Evolutionary conservation across 1,140 invertebrate genomes (phyloP).

Genomic region (Drosophila virilis): DNA sequence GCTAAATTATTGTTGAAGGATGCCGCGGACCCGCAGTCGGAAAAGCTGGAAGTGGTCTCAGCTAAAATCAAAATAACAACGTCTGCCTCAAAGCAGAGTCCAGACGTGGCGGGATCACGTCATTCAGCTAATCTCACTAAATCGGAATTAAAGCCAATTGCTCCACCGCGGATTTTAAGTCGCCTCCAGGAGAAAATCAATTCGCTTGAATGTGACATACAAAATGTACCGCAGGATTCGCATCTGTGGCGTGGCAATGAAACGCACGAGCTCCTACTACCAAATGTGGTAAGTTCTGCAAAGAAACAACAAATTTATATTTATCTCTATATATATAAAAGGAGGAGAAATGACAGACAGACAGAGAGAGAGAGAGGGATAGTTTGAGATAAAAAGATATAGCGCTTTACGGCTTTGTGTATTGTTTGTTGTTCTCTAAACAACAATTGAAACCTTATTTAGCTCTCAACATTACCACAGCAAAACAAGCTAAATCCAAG

Average conservation of each 20-base stretch:
- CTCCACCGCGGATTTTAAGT: conserved; percentile 76
- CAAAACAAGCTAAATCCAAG: neutral
- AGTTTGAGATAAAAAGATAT: conserved; percentile 1
- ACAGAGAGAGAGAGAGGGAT: neutral
- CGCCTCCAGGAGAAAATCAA: conserved; percentile 86
- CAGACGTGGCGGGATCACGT: conserved; percentile 11
- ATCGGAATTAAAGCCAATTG: conserved; percentile 77
- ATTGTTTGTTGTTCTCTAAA: conserved; percentile 41
- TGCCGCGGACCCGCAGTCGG: conserved; percentile 27
- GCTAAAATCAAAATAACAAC: conserved; percentile 55
- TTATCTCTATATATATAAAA: neutral
- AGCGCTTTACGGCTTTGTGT: conserved; percentile 27
- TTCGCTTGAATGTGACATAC: conserved; percentile 87
- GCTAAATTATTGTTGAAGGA: conserved; percentile 81
- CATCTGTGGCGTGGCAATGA: conserved; percentile 88
- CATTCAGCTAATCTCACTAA: conserved; percentile 70
- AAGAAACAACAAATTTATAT: neutral
- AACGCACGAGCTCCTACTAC: conserved; percentile 87
- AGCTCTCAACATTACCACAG: conserved; percentile 56
- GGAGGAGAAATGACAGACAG: neutral
- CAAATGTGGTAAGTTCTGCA: conserved; percentile 86
- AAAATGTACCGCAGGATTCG: conserved; percentile 86
- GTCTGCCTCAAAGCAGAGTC: conserved; percentile 24
- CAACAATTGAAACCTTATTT: conserved; percentile 68
- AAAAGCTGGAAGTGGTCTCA: conserved; percentile 59